phyloP scores from a whole-genome alignment of 2,113 vertebrate genomes.

The Addax nasomaculatus region DNA sequence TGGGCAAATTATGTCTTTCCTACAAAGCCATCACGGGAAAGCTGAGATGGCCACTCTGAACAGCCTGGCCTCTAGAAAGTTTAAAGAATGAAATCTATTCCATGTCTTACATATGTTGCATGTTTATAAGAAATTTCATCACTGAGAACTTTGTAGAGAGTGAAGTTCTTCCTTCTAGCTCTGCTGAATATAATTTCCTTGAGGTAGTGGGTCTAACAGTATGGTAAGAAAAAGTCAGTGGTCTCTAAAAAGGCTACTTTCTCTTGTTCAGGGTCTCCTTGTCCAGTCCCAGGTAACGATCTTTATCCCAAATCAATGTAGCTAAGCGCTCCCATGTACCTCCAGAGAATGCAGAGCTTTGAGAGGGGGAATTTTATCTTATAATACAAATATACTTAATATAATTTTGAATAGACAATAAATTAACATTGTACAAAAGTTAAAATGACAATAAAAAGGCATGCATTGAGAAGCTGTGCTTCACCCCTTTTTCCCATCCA shows the following conservation, averaged over 20 bases:
- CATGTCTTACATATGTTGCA: background rate
- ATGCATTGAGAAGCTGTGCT: background rate
- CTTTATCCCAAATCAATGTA: background rate
- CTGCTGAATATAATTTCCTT: background rate
- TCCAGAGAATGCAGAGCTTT: background rate
- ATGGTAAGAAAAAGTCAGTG: background rate
- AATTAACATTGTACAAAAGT: background rate
- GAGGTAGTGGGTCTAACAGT: background rate
- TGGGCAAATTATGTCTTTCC: background rate
- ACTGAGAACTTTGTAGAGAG: background rate
- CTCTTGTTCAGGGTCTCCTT: background rate
- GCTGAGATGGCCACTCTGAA: background rate
- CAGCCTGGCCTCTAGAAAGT: background rate
- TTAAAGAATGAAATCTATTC: background rate
- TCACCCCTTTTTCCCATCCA: background rate
- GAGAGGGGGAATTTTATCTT: background rate
- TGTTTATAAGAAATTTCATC: background rate
- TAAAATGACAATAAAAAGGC: background rate
- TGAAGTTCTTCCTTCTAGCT: background rate
- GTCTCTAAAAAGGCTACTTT: background rate
- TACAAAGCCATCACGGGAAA: background rate
- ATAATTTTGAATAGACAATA: background rate
- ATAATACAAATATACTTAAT: background rate
- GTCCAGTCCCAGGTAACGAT: background rate
- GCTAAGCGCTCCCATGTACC: background rate